Conservation (phyloP, 2,888 invertebrate species). For the Nephrotoma flavescens region DNA sequence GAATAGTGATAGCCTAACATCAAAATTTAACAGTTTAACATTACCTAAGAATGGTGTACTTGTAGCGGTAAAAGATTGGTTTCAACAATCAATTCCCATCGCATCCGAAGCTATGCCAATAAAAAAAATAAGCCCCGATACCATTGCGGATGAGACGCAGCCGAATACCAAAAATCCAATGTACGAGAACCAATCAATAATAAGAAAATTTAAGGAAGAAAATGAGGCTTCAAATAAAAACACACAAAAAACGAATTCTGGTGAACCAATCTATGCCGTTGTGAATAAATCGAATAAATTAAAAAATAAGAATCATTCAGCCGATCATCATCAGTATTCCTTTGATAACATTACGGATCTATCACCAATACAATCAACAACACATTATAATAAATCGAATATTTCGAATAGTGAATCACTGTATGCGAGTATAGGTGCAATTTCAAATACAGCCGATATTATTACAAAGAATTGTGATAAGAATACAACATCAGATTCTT, state of each 20-base stretch:
- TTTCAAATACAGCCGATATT: background rate
- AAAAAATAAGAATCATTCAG: slow-evolving; percentile 26
- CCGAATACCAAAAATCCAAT: slow-evolving; percentile 1
- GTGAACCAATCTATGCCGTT: slow-evolving; percentile 30
- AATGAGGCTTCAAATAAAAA: background rate
- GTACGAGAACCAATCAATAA: slow-evolving; percentile 26
- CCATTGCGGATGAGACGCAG: background rate
- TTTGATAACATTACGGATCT: slow-evolving; percentile 21
- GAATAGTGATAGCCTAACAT: slow-evolving; percentile 10
- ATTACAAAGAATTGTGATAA: slow-evolving; percentile 13
- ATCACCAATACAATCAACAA: background rate
- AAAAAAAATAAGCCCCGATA: background rate
- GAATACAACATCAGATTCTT: slow-evolving; percentile 18
- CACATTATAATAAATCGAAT: slow-evolving; percentile 2
- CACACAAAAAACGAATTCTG: background rate
- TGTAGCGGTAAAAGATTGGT: slow-evolving; percentile 50
- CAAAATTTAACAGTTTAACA: background rate
- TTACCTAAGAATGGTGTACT: slow-evolving; percentile 37
- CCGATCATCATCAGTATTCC: slow-evolving; percentile 18
- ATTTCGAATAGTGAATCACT: slow-evolving; percentile 13
- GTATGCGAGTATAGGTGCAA: slow-evolving; percentile 10
- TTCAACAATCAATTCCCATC: background rate
- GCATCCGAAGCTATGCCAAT: slow-evolving; percentile 6
- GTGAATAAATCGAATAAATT: slow-evolving; percentile 31
- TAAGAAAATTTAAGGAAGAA: slow-evolving; percentile 17